Percentiles rank a stretch among this genome's conserved stretches.
phyloP scores from a whole-genome alignment of 2,797 vertebrate species.

The Sebastes diploproa region DNA sequence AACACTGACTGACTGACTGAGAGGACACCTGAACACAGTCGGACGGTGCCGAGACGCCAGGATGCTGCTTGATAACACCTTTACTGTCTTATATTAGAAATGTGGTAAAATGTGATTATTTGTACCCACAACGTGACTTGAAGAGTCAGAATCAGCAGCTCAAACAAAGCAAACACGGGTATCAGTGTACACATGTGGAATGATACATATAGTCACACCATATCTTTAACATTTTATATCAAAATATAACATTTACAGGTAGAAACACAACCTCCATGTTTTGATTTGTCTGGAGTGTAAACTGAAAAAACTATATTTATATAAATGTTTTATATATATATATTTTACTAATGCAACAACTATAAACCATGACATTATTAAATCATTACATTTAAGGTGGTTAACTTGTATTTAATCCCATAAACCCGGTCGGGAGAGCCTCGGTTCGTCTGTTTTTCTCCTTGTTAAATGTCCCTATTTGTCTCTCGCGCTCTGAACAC shows the following conservation, averaged over 20 bases:
- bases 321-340: not conserved
- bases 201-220: not conserved
- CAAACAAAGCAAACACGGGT: not conserved
- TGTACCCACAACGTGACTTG: not conserved
- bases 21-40: not conserved
- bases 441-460: not conserved
- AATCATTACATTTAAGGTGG: not conserved
- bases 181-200: not conserved
- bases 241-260: not conserved
- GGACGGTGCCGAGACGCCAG: not conserved
- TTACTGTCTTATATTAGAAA: not conserved
- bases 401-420: not conserved
- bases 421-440: not conserved
- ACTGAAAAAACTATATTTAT: not conserved
- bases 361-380: accelerated
- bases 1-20: not conserved
- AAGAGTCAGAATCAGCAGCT: not conserved
- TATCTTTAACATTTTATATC: not conserved
- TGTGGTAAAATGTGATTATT: not conserved
- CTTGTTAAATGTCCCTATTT: constrained; percentile 1
- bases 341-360: not conserved
- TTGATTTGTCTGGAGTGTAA: not conserved
- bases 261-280: not conserved
- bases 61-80: not conserved
- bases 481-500: constrained; percentile 33